Percentiles rank a stretch among this genome's conserved stretches.
Evolutionary conservation across 2,888 invertebrate genomes (phyloP).

Genomic region (Iselma pallidipennis): DNA sequence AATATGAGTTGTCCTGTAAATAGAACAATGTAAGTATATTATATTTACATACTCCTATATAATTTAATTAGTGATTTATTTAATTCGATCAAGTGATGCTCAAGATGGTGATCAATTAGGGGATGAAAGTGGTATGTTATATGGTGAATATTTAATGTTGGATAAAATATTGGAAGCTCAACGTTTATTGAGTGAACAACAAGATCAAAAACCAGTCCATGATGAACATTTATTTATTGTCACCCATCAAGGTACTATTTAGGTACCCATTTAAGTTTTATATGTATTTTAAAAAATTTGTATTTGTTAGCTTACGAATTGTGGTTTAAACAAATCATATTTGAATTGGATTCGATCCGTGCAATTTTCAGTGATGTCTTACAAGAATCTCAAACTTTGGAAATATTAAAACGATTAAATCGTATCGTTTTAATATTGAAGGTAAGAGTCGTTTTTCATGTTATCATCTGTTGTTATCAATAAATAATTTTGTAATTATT

Average conservation of each 20-base stretch:
- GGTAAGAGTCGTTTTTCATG: slow-evolving; percentile 68
- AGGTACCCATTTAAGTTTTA: too few relatives aligned
- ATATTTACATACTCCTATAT: too few relatives aligned
- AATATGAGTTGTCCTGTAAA: slow-evolving; percentile 46
- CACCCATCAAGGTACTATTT: slow-evolving; percentile 98
- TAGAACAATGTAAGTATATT: slow-evolving; percentile 34
- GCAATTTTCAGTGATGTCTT: slow-evolving; percentile 75
- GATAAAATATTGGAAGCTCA: slow-evolving; percentile 85
- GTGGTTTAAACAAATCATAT: slow-evolving; percentile 99
- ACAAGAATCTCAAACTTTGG: slow-evolving; percentile 90
- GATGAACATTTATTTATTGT: slow-evolving; percentile 98
- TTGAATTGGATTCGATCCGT: slow-evolving; percentile 92
- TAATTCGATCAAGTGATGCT: slow-evolving; percentile 31
- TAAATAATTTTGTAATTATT: neutral
- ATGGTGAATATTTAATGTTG: slow-evolving; percentile 88
- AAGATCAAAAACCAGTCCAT: slow-evolving; percentile 77
- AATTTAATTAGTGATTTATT: slow-evolving; percentile 1
- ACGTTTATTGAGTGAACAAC: slow-evolving; percentile 73
- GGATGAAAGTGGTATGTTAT: slow-evolving; percentile 80
- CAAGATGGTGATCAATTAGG: slow-evolving; percentile 64
- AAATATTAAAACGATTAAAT: slow-evolving; percentile 88
- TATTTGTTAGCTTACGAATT: slow-evolving; percentile 86
- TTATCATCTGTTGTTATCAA: too few relatives aligned
- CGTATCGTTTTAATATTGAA: slow-evolving; percentile 90
- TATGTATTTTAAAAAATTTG: neutral